These are phyloP conservation scores for Perodicticus potto DNA, from an alignment of 2,797 vertebrate species.

Conservation along the genomic window DNA sequence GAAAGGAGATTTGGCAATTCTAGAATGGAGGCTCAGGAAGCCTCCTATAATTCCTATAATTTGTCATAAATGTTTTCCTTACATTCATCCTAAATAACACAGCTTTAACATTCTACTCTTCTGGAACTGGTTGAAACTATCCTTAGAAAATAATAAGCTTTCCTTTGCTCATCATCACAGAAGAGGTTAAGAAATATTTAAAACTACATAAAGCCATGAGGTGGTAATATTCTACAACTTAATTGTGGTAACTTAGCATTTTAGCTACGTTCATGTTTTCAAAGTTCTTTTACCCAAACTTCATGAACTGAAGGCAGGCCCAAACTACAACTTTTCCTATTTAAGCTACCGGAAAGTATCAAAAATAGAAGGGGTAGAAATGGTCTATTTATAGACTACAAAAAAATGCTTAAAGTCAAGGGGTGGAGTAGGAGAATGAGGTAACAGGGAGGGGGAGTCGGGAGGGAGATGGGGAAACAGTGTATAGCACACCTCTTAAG, in stretches of 20 bases:
- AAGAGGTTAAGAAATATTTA: background rate
- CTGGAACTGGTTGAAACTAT: background rate
- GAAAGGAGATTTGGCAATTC: background rate
- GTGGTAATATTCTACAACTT: background rate
- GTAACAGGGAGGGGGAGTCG: too few relatives aligned
- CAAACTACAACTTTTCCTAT: background rate
- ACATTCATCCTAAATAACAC: background rate
- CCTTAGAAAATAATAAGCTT: background rate
- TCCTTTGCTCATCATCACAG: background rate
- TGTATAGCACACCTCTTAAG: too few relatives aligned
- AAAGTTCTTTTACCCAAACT: background rate
- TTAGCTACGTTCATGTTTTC: background rate
- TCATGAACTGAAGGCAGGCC: background rate
- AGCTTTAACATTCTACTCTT: background rate
- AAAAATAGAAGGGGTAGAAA: background rate
- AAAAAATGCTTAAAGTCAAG: background rate
- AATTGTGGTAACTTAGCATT: background rate
- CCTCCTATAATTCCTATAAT: background rate
- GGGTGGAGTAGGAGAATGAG: too few relatives aligned
- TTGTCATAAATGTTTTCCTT: slow-evolving; percentile 10
- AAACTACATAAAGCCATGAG: background rate
- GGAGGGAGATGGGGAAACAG: too few relatives aligned
- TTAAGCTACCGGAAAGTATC: background rate
- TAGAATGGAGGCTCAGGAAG: background rate
- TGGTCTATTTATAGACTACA: background rate